Conservation (phyloP, 2,888 invertebrate species). For the Eupithecia dodoneata region DNA sequence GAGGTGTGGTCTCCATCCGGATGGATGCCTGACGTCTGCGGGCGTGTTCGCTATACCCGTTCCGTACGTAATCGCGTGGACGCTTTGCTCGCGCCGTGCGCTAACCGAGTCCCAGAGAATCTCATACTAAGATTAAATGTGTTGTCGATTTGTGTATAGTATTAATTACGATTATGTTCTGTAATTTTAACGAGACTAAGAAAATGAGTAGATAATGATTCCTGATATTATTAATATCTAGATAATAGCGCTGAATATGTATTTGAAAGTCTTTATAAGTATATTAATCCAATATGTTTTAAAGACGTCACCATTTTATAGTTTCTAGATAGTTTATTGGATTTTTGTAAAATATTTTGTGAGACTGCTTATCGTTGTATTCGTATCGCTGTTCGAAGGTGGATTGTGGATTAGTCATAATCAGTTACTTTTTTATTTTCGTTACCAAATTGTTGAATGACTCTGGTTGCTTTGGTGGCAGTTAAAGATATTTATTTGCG, state of each 20-base stretch:
- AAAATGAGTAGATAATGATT: slow-evolving; percentile 82
- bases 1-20: slow-evolving; percentile 63
- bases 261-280: slow-evolving; percentile 77
- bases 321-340: slow-evolving; percentile 82
- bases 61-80: slow-evolving; percentile 71
- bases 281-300: slow-evolving; percentile 70
- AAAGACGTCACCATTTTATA: slow-evolving; percentile 78
- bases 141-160: slow-evolving; percentile 84
- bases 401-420: slow-evolving; percentile 75
- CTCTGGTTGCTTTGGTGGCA: slow-evolving; percentile 79
- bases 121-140: slow-evolving; percentile 78
- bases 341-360: slow-evolving; percentile 82
- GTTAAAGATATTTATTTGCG: slow-evolving; percentile 66
- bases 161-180: slow-evolving; percentile 82
- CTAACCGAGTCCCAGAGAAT: slow-evolving; percentile 81
- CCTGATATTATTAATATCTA: slow-evolving; percentile 82
- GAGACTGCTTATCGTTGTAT: slow-evolving; percentile 85
- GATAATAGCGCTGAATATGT: slow-evolving; percentile 79
- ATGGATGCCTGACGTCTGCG: slow-evolving; percentile 62
- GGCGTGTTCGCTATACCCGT: slow-evolving; percentile 68
- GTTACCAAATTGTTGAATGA: slow-evolving; percentile 83
- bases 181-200: slow-evolving; percentile 83
- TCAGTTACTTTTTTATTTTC: slow-evolving; percentile 80
- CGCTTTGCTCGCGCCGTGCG: slow-evolving; percentile 62
- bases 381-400: slow-evolving; percentile 78